Conservation (phyloP, 2,888 invertebrate genomes). For the Euplagia quadripunctaria region DNA sequence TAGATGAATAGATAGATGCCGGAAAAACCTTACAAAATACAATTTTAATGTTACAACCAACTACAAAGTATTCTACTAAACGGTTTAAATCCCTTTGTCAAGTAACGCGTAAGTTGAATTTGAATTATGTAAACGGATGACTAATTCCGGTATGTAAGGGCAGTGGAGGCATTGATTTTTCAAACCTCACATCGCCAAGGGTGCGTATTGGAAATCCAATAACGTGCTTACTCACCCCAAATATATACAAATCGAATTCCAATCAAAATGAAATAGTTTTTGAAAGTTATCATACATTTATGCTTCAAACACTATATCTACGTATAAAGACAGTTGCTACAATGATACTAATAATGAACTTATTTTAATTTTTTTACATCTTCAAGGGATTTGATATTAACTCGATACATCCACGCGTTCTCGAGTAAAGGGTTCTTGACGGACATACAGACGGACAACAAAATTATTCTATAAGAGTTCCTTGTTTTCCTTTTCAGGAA, state of each 20-base stretch:
- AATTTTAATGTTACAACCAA: conserved; percentile 10
- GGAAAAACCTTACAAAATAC: neutral
- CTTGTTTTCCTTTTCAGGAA: too few species aligned
- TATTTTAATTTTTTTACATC: too few species aligned
- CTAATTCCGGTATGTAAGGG: conserved; percentile 51
- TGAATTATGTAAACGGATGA: conserved; percentile 46
- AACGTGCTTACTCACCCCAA: conserved; percentile 67
- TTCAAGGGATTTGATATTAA: too few species aligned
- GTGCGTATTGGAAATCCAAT: conserved; percentile 75
- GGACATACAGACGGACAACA: too few species aligned
- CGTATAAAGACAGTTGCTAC: too few species aligned
- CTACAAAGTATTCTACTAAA: conserved; percentile 33
- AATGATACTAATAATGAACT: too few species aligned
- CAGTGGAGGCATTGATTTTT: conserved; percentile 71
- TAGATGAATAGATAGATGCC: neutral
- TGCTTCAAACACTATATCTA: neutral
- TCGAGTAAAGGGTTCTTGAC: too few species aligned
- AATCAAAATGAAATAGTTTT: conserved; percentile 61
- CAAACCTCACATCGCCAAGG: conserved; percentile 72
- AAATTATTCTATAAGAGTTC: too few species aligned
- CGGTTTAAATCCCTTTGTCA: conserved; percentile 32
- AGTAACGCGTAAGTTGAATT: conserved; percentile 41
- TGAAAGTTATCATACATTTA: conserved; percentile 22
- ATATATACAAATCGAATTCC: conserved; percentile 72
- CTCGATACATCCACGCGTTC: too few species aligned